phyloP scores from a whole-genome alignment of 1,140 invertebrate species.

The Melipona quadrifasciata region DNA sequence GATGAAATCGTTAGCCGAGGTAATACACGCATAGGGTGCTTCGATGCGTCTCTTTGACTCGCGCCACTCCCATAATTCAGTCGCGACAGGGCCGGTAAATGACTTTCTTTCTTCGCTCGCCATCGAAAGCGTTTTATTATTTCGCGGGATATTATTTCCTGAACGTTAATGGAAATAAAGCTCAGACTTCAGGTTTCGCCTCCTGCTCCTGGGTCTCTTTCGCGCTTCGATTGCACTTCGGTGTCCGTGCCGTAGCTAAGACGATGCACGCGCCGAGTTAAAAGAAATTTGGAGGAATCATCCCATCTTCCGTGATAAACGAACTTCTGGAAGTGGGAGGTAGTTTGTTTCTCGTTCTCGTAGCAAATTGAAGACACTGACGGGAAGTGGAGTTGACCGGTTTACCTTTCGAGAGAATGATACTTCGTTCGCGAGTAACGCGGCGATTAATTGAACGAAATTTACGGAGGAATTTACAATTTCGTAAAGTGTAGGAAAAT shows the following conservation, averaged over 20 bases:
- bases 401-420: no score
- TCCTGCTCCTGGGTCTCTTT: neutral
- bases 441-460: no score
- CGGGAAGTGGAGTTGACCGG: no score
- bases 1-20: constrained; percentile 55
- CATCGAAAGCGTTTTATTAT: constrained; percentile 9
- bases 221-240: no score
- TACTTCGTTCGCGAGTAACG: no score
- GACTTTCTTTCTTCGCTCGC: constrained; percentile 24
- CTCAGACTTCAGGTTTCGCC: neutral
- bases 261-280: neutral
- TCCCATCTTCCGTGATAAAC: neutral
- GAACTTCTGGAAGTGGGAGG: no score
- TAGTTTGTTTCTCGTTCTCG: no score
- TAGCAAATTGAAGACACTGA: no score
- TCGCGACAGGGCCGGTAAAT: constrained; percentile 19
- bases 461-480: no score
- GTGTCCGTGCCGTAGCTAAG: neutral
- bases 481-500: no score
- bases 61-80: neutral
- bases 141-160: constrained; percentile 7
- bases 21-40: constrained; percentile 19
- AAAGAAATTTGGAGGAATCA: neutral
- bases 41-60: constrained; percentile 33
- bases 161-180: neutral